These are phyloP conservation scores for Wasmannia auropunctata DNA, from an alignment of 1,140 invertebrate genomes.

Conservation along the genomic window DNA sequence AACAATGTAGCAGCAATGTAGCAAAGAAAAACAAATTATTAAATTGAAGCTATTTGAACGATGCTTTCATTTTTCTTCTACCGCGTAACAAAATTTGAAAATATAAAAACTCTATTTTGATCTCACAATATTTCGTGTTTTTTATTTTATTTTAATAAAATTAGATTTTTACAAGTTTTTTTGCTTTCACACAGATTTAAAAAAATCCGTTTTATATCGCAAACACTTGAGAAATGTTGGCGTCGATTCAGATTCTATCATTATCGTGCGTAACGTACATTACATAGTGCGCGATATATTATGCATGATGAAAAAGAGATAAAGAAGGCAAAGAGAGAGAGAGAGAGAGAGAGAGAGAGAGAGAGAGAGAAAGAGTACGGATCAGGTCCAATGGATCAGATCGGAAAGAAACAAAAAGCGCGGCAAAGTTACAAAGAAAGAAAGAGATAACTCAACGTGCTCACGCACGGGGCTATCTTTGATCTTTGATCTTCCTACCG, in stretches of 20 bases:
- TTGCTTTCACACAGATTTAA: neutral
- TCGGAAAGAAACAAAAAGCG: neutral
- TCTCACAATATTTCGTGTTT: neutral
- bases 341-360: neutral
- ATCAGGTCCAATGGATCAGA: neutral
- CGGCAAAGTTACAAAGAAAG: slow-evolving; percentile 10
- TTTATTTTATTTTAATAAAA: neutral
- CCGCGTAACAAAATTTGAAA: neutral
- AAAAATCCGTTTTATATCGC: neutral
- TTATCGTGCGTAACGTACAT: neutral
- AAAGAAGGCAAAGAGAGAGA: slow-evolving; percentile 2
- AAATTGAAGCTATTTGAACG: neutral
- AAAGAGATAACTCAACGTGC: slow-evolving; percentile 43
- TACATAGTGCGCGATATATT: neutral
- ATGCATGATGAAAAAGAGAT: neutral
- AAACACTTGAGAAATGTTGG: slow-evolving; percentile 8
- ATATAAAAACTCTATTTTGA: neutral
- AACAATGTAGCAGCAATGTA: neutral
- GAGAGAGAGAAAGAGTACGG: neutral
- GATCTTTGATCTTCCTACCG: slow-evolving; percentile 72
- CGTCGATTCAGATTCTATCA: slow-evolving; percentile 34
- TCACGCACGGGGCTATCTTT: slow-evolving; percentile 71
- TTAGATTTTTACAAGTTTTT: neutral
- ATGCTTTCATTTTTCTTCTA: neutral
- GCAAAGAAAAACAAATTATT: neutral